A percentile compares a stretch with the other conserved stretches of the same genome.
Conservation (phyloP, 2,113 vertebrate genomes). For the Prochilodus magdalenae region DNA sequence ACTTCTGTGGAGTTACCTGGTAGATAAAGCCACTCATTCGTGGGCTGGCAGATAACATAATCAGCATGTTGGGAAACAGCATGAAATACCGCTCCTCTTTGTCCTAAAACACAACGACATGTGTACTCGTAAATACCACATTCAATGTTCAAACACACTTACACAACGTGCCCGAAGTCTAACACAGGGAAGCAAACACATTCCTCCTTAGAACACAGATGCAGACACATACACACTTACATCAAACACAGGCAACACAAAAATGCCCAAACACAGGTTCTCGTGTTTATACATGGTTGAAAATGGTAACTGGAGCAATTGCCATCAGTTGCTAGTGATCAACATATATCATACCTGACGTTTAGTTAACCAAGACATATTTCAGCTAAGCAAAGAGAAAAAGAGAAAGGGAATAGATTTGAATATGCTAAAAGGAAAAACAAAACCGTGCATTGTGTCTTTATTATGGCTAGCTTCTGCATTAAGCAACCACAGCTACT, state of each 20-base stretch:
- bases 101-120: slow-evolving; percentile 76
- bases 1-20: slow-evolving; percentile 80
- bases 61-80: slow-evolving; percentile 87
- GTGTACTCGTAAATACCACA: not conserved
- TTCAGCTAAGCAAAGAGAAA: slow-evolving; percentile 43
- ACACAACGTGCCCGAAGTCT: not conserved
- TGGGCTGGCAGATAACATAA: slow-evolving; percentile 94
- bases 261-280: slow-evolving; percentile 19
- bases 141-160: not conserved
- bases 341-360: slow-evolving; percentile 45
- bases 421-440: not conserved
- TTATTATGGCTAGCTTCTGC: not conserved
- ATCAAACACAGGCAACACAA: slow-evolving; percentile 39
- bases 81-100: slow-evolving; percentile 95
- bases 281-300: slow-evolving; percentile 10
- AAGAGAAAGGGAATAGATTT: slow-evolving; percentile 40
- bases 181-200: not conserved
- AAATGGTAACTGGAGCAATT: not conserved
- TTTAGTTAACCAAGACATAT: slow-evolving; percentile 42
- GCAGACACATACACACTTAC: slow-evolving; percentile 8
- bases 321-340: slow-evolving; percentile 21
- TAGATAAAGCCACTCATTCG: slow-evolving; percentile 99
- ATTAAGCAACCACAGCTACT: not conserved
- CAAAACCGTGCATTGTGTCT: not conserved
- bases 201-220: not conserved